Conservation (phyloP, 2,797 vertebrate species). For the Leptodactylus fallax region DNA sequence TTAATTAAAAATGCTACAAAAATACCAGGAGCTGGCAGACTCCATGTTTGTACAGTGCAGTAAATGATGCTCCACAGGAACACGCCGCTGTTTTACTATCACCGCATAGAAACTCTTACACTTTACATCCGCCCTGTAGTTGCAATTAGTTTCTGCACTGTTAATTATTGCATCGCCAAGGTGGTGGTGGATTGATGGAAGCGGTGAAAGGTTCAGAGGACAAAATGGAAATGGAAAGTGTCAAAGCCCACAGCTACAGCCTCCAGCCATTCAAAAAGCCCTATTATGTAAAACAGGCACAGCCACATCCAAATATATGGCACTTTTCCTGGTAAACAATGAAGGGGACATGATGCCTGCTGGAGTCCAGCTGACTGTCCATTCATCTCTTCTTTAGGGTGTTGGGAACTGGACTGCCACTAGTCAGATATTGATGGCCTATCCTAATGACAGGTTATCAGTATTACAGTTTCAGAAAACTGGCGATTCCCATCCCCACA, state of each 20-base stretch:
- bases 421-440: too few relatives aligned
- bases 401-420: too few relatives aligned
- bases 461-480: too few relatives aligned
- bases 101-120: neutral
- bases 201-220: too few relatives aligned
- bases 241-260: neutral
- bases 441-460: too few relatives aligned
- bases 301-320: too few relatives aligned
- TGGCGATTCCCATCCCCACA: too few relatives aligned
- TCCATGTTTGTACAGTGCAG: conserved; percentile 45
- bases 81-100: conserved; percentile 19
- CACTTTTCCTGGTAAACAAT: too few relatives aligned
- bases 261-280: neutral
- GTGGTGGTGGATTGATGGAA: neutral
- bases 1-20: conserved; percentile 61
- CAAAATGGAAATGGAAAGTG: neutral
- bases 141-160: neutral
- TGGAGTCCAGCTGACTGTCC: too few relatives aligned
- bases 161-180: neutral
- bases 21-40: conserved; percentile 34
- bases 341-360: too few relatives aligned
- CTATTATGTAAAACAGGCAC: neutral
- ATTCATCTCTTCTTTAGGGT: too few relatives aligned
- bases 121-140: neutral
- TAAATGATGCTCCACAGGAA: conserved; percentile 34